phyloP scores from a whole-genome alignment of 2,888 invertebrate genomes.

The Euspilapteryx auroguttella region DNA sequence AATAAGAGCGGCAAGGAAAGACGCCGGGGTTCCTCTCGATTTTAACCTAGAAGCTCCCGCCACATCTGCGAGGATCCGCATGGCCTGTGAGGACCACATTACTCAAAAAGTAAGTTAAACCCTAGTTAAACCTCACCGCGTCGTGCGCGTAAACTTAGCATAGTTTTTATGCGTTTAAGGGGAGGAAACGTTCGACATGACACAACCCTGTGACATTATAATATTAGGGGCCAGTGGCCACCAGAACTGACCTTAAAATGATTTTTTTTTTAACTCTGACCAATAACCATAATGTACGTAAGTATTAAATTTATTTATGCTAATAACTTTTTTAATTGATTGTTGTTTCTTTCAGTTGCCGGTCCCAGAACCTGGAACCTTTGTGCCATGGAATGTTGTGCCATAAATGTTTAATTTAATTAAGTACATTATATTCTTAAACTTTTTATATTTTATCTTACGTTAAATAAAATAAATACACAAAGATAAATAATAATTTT shows the following conservation, averaged over 20 bases:
- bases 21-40: conserved; percentile 61
- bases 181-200: too few relatives aligned
- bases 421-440: neutral
- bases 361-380: conserved; percentile 51
- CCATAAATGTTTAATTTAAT: conserved; percentile 26
- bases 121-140: too few relatives aligned
- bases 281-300: too few relatives aligned
- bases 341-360: conserved; percentile 59
- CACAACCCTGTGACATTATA: too few relatives aligned
- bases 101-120: conserved; percentile 66
- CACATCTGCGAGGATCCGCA: conserved; percentile 84
- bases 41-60: conserved; percentile 83
- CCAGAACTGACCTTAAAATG: too few relatives aligned
- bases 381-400: conserved; percentile 68
- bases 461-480: neutral
- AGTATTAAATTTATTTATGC: too few relatives aligned
- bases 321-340: too few relatives aligned
- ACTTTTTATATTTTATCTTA: neutral
- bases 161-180: too few relatives aligned
- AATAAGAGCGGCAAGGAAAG: conserved; percentile 74
- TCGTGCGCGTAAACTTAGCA: too few relatives aligned
- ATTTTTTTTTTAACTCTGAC: too few relatives aligned
- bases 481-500: too few relatives aligned
- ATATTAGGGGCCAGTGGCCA: too few relatives aligned
- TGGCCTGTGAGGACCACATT: conserved; percentile 86